A percentile compares a stretch with the other conserved stretches of the same genome.
Evolutionary conservation across 2,113 vertebrate species (phyloP).

Genomic region (Puma concolor): DNA sequence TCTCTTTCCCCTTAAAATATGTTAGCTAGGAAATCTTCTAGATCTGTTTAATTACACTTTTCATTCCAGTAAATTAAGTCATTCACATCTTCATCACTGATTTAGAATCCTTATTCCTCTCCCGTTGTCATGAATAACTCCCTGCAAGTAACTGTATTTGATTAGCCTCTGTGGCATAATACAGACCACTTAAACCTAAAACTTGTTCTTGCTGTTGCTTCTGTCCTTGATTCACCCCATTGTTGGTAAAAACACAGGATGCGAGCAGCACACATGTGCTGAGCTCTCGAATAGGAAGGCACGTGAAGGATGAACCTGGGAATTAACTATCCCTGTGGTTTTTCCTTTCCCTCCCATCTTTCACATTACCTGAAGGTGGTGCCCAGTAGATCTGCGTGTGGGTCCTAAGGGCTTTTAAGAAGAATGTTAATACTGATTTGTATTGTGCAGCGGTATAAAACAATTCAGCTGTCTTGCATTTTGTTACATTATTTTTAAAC

Average conservation of each 20-base stretch:
- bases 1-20: slow-evolving; percentile 48
- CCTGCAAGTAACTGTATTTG: not conserved
- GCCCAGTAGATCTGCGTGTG: not conserved
- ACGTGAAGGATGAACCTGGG: slow-evolving; percentile 19
- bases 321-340: slow-evolving; percentile 45
- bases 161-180: not conserved
- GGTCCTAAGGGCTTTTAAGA: not conserved
- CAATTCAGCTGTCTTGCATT: not conserved
- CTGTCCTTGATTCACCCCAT: slow-evolving; percentile 61
- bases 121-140: not conserved
- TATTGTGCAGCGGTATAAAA: not conserved
- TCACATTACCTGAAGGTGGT: slow-evolving; percentile 7
- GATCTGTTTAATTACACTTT: slow-evolving; percentile 18
- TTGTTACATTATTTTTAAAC: not conserved
- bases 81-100: slow-evolving; percentile 39
- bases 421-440: not conserved
- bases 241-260: slow-evolving; percentile 53
- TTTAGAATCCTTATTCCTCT: slow-evolving; percentile 13
- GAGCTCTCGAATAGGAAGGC: slow-evolving; percentile 24
- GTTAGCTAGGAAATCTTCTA: not conserved
- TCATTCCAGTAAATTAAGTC: slow-evolving; percentile 9
- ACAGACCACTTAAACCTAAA: not conserved
- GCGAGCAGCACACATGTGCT: slow-evolving; percentile 14
- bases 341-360: slow-evolving; percentile 36
- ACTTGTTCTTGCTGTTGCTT: slow-evolving; percentile 1